Conservation (phyloP, 2,113 vertebrate species). For the Cebidichthys violaceus region DNA sequence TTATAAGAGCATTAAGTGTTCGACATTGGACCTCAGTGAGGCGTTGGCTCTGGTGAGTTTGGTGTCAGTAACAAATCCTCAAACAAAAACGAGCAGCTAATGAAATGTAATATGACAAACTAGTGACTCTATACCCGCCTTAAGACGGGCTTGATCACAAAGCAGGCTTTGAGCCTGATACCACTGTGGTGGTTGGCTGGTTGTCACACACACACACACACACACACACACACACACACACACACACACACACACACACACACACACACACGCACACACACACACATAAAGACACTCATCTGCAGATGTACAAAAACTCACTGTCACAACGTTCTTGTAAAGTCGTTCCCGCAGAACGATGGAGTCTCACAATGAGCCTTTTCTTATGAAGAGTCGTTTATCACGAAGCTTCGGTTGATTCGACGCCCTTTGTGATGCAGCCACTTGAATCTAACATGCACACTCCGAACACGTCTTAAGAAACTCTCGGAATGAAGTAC, state of each 20-base stretch:
- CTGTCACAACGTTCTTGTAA: neutral
- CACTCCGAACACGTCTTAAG: constrained; percentile 23
- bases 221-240: no score
- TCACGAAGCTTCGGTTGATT: constrained; percentile 17
- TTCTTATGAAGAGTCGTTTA: constrained; percentile 25
- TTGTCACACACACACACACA: constrained; percentile 16
- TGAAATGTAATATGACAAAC: constrained; percentile 35
- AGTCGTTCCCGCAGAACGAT: neutral
- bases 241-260: no score
- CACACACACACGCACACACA: no score
- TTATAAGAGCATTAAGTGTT: constrained; percentile 41
- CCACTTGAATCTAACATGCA: constrained; percentile 14
- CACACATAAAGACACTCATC: neutral
- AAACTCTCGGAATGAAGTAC: constrained; percentile 9
- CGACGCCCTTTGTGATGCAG: neutral
- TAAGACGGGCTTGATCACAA: constrained; percentile 33
- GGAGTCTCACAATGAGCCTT: constrained; percentile 7
- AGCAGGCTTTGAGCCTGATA: constrained; percentile 24
- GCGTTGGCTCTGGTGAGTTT: neutral
- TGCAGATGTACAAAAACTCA: neutral
- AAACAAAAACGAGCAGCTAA: constrained; percentile 38
- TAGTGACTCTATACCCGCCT: neutral
- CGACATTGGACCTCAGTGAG: constrained; percentile 14
- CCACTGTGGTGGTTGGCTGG: neutral
- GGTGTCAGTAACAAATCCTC: constrained; percentile 35